Percentiles rank a stretch among this genome's conserved stretches.
Evolutionary conservation across 2,797 vertebrate species (phyloP).

Genomic region (Paguma larvata): DNA sequence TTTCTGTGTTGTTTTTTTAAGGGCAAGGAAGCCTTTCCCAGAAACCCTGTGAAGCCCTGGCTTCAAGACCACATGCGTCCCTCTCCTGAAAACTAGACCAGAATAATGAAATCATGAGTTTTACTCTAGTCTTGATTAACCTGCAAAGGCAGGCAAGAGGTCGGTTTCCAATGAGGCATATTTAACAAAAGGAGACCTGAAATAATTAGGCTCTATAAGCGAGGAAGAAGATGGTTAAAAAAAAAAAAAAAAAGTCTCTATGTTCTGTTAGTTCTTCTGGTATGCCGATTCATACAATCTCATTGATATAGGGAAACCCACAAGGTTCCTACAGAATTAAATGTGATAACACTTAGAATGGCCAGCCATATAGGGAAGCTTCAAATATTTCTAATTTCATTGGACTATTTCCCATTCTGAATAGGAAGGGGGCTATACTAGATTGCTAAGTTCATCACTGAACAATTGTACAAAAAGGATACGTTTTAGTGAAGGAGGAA

Average conservation of each 20-base stretch:
- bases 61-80: not conserved
- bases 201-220: not conserved
- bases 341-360: not conserved
- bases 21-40: not conserved
- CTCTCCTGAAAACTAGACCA: not conserved
- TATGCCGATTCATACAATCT: not conserved
- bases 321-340: not conserved
- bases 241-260: not conserved
- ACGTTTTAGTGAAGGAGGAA: not conserved
- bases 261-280: not conserved
- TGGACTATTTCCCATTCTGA: not conserved
- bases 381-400: not conserved
- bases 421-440: not conserved
- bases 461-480: not conserved
- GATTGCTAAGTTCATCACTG: not conserved
- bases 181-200: not conserved
- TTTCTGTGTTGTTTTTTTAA: slow-evolving; percentile 2
- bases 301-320: not conserved
- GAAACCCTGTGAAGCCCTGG: not conserved
- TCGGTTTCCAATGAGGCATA: not conserved
- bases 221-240: not conserved
- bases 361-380: not conserved
- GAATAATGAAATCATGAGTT: fast-evolving
- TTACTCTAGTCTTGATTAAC: not conserved
- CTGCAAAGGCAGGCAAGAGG: not conserved